Base-by-base conservation (phyloP, 2,113 vertebrate species). In the Baryphthengus martii region DNA sequence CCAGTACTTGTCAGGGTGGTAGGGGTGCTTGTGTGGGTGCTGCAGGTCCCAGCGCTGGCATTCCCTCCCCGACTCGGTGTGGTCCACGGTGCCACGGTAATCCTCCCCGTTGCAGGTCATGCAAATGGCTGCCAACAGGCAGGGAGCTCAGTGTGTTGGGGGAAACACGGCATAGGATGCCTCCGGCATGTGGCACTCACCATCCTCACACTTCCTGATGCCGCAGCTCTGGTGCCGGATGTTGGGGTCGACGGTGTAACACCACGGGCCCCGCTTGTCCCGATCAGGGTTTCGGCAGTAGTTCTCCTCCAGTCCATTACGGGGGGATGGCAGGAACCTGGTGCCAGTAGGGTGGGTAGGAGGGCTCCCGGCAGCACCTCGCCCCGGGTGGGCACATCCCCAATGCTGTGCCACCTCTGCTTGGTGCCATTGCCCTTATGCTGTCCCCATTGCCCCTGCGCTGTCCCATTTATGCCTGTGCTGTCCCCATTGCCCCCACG, bases 41-140 rank as follows among this genome's bases (percentile, higher is more conserved):
- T 99, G 99, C 95, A 99, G 98, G 96, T 99, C 99, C 99, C 99
- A 99, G 94, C 99, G 98, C 96, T 99, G 99, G 95, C 99, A 99
- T 97, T 99, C 99, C 1, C 39, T 97, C 47, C 99, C 99, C 0
- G 89, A 98, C 58, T 98, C 98, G 0, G 99, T 99, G 96, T 96
- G 98, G 95, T 99, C 99, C 70, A 99, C 97, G 1, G 98, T 90
- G 3, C 99, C 99, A 2, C 98, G 98, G 97, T 99, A 99, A 70
- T 99, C 98, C 94, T 99, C 99, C 5, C 99, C 99, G 0, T 99
- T 99, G 93, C 99, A 99, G 14, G 97, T 98, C 92, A 99, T 92
- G 50, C 99, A 99, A 10, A 98, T 89, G 6, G 98, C 99, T 99
- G 97, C 77, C 14, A 3, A 79, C 21, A 79, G 74, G 49, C 12